Evolutionary conservation across 2,113 vertebrate species (phyloP).

Genomic region (Sphaerodactylus townsendi): DNA sequence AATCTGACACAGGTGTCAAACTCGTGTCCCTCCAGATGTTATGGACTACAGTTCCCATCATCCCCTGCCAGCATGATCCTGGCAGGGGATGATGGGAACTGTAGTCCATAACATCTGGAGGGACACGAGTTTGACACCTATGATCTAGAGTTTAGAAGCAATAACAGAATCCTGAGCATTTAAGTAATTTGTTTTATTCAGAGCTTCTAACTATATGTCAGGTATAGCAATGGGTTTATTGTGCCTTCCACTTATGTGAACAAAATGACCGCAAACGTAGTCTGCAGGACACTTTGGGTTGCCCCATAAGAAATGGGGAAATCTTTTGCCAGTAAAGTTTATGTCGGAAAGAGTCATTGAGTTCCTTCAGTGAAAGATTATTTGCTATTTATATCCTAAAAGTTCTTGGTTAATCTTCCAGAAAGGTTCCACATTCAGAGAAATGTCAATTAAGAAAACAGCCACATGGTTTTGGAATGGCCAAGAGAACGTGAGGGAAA

Average conservation of each 20-base stretch:
- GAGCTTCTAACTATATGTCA: neutral
- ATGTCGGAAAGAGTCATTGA: neutral
- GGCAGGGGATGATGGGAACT: too few relatives aligned
- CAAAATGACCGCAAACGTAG: neutral
- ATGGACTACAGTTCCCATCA: too few relatives aligned
- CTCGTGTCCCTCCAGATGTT: too few relatives aligned
- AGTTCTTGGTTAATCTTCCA: constrained; percentile 18
- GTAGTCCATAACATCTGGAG: too few relatives aligned
- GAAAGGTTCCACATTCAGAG: constrained; percentile 13
- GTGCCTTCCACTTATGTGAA: neutral
- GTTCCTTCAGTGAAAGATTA: constrained; percentile 22
- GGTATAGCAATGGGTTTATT: neutral
- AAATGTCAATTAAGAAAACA: constrained; percentile 18
- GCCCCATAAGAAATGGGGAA: neutral
- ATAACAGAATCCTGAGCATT: neutral
- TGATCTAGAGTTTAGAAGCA: neutral
- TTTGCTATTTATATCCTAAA: constrained; percentile 16
- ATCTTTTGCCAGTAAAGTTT: neutral
- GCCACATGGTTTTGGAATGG: neutral
- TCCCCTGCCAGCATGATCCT: too few relatives aligned
- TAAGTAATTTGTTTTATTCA: neutral
- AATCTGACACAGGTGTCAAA: too few relatives aligned
- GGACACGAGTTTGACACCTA: too few relatives aligned
- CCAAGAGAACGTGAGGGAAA: neutral
- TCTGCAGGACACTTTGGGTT: neutral